Evolutionary conservation across 2,797 vertebrate genomes (phyloP).

Genomic region (Helostoma temminkii): DNA sequence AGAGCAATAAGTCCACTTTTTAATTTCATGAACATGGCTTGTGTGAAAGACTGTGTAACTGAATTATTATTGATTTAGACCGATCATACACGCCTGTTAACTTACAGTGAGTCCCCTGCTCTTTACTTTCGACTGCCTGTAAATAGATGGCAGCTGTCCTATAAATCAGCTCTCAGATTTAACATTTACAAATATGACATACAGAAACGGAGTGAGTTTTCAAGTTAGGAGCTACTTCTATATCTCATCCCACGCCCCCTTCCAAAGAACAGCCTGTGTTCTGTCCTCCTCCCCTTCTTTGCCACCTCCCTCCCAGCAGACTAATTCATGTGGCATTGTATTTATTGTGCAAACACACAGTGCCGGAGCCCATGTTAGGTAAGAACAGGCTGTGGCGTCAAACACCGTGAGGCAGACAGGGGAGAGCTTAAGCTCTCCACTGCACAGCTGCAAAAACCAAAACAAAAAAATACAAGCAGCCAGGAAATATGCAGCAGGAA

Average conservation of each 20-base stretch:
- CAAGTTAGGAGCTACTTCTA: conserved; percentile 31
- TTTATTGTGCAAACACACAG: conserved; percentile 78
- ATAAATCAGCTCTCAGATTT: conserved; percentile 40
- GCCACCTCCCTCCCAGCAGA: conserved; percentile 44
- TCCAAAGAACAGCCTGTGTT: conserved; percentile 29
- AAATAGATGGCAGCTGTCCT: conserved; percentile 29
- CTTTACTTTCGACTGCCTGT: conserved; percentile 34
- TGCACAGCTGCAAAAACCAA: conserved; percentile 63
- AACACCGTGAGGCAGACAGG: conserved; percentile 63
- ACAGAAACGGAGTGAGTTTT: conserved; percentile 18
- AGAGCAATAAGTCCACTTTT: conserved; percentile 15
- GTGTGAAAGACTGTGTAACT: conserved; percentile 50
- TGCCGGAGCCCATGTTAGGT: conserved; percentile 77
- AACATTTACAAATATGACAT: conserved; percentile 27
- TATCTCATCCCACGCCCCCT: conserved; percentile 7
- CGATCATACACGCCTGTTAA: conserved; percentile 46
- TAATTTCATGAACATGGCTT: conserved; percentile 25
- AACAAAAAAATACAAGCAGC: conserved; percentile 55
- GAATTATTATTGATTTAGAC: conserved; percentile 68
- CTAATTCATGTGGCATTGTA: conserved; percentile 68
- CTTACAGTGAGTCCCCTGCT: conserved; percentile 48
- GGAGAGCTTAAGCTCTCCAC: conserved; percentile 53
- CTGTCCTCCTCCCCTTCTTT: conserved; percentile 6
- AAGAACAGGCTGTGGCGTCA: conserved; percentile 75
- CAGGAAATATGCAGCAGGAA: conserved; percentile 25